A percentile compares a stretch with the other conserved stretches of the same genome.
Conservation (phyloP, 1,140 invertebrate species). For the Hypothenemus hampei region DNA sequence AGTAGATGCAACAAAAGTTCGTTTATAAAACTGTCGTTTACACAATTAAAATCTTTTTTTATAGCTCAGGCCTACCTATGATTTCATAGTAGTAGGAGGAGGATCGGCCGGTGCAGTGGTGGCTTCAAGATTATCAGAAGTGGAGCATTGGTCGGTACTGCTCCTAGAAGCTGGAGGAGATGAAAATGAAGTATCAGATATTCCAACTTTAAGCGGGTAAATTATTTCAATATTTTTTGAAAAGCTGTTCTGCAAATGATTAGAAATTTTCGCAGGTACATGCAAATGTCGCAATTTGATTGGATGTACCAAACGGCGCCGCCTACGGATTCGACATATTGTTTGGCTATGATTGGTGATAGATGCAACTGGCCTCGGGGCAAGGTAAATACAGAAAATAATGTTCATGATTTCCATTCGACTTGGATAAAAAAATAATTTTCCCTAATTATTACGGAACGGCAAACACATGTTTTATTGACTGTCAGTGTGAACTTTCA, state of each 20-base stretch:
- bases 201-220: slow-evolving; percentile 64
- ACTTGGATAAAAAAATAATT: too few relatives aligned
- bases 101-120: slow-evolving; percentile 90
- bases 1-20: slow-evolving; percentile 63
- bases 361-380: slow-evolving; percentile 84
- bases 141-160: slow-evolving; percentile 72
- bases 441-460: slow-evolving; percentile 1
- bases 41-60: slow-evolving; percentile 26
- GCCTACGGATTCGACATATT: slow-evolving; percentile 67
- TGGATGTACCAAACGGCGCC: slow-evolving; percentile 91
- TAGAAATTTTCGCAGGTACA: slow-evolving; percentile 46
- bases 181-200: slow-evolving; percentile 74
- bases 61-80: slow-evolving; percentile 69
- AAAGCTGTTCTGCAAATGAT: background rate
- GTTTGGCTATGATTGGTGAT: slow-evolving; percentile 76
- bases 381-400: slow-evolving; percentile 33
- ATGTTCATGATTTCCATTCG: too few relatives aligned
- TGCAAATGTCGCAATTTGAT: slow-evolving; percentile 76
- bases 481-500: slow-evolving; percentile 1
- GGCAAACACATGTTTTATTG: slow-evolving; percentile 15
- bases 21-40: slow-evolving; percentile 34
- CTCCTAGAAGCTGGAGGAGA: slow-evolving; percentile 79
- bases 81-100: slow-evolving; percentile 83
- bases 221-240: background rate
- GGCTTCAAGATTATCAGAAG: slow-evolving; percentile 79